Base-by-base conservation (phyloP, 2,797 vertebrate genomes). In the Epinephelus coioides region DNA sequence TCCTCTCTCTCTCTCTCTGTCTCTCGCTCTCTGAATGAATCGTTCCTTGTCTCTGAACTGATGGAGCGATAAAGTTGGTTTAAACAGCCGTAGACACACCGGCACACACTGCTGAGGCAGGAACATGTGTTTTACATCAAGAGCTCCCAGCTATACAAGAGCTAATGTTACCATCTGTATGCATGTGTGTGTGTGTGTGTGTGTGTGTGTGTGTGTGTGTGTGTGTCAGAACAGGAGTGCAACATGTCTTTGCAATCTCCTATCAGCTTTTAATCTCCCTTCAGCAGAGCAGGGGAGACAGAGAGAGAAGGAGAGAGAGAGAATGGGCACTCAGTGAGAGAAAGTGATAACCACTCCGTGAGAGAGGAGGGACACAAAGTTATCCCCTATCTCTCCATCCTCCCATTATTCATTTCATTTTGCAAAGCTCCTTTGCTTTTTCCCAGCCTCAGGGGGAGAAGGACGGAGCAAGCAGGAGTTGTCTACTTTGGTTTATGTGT, bases 51-150 rank as follows among this genome's bases (percentile, higher is more conserved):
- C 91, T 93, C 87, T 82, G 77, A 93, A 87, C 90, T 94, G 93
- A 94, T 94, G 91, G 92, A 94, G 92, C 90, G 93, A 94, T 94
- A 94, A 94, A 94, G 93, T 91, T 93, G 92, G 85, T 93, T 93
- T 93, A 91, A 93, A 94, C 89, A 94, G 91, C 85, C 91, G 72
- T 89, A 82, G 89, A 94, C 86, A 90, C 91, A 91, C 88, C 85
- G 64, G 86, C 89, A 83, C 87, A 90, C 91, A 89, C 88, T 81
- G 88, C 75, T 30, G 85, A 89, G 84, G 86, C 85, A 88, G 81
- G 79, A 94, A 93, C 93, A 94, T 94, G 87, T 94, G 93, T 94
- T 93, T 94, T 90, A 94, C 92, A 94, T 94, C 92, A 94, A 74
- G 91, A 82, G 89, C 90, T 92, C 89, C 86, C 66, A 91, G 92